Evolutionary conservation across 1,140 invertebrate genomes (phyloP), one percentile per base, ranked within the genome.

Genomic region (Aplysia californica): DNA sequence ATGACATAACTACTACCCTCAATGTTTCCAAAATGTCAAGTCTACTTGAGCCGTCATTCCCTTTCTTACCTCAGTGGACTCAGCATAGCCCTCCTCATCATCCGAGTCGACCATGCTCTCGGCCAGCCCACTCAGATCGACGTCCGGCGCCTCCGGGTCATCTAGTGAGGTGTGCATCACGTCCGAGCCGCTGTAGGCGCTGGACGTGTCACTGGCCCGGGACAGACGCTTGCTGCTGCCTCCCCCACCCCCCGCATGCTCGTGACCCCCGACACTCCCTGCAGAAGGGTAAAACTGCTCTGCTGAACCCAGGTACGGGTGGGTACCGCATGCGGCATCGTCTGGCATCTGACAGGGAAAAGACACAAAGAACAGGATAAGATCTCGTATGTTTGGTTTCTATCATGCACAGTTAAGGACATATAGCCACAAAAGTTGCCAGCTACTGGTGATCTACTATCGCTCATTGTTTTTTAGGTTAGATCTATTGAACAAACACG

Each of bases 181-280:
- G 91, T 98, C 96, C 67, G 96, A 97, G 38, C 96, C 97, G 84
- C 95, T 97, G 89, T 98, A 98, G 18, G 87, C 96, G 77, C 96
- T 97, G 88, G 95, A 97, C 2, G 96, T 98, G 88, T 98, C 96
- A 88, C 95, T 97, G 36, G 95, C 95, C 87, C 96, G 96, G 26
- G 94, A 95, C 83, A 94, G 94, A 75, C 95, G 92, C 86, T 95
- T 95, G 81, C 36, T 69, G 44, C 85, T 83, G 65, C 5, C 44
- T 3, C n/a, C 50, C 72, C 56, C 50, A 15, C 33, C 50, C 50
- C 20, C 66, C n/a, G 33, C 39, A n/a, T 18, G n/a, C n/a, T n/a
- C n/a, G n/a, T n/a, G n/a, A n/a, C n/a, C n/a, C n/a, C n/a, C n/a
- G n/a, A n/a, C n/a, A n/a, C n/a, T n/a, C n/a, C n/a, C n/a, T n/a